A percentile compares a stretch with the other conserved stretches of the same genome.
Conservation (phyloP, 1,140 invertebrate genomes). For the Drosophila rhopaloa region DNA sequence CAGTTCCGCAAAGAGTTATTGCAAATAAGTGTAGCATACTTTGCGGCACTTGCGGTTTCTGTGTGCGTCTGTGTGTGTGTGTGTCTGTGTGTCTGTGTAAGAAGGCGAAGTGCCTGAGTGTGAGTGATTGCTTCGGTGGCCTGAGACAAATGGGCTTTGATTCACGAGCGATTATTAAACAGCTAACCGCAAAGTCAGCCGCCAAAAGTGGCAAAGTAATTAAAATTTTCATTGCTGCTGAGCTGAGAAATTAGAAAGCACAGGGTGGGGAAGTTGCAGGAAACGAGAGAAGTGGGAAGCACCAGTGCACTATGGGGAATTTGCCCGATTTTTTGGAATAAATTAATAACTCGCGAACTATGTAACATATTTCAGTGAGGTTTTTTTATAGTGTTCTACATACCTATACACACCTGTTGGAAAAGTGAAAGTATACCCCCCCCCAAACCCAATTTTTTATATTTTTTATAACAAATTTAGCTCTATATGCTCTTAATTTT, state of each 20-base stretch:
- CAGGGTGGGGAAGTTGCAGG: too few species aligned
- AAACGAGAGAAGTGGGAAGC: too few species aligned
- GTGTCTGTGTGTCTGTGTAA: slow-evolving; percentile 12
- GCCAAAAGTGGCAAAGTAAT: slow-evolving; percentile 70
- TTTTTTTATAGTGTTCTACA: too few species aligned
- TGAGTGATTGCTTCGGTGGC: slow-evolving; percentile 16
- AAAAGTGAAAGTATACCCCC: too few species aligned
- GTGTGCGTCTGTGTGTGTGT: slow-evolving; percentile 12
- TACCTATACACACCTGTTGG: too few species aligned
- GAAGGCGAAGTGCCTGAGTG: slow-evolving; percentile 3
- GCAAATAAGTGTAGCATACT: slow-evolving; percentile 64
- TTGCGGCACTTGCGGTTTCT: slow-evolving; percentile 47
- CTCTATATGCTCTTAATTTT: too few species aligned
- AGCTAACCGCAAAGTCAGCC: slow-evolving; percentile 60
- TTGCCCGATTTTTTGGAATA: too few species aligned
- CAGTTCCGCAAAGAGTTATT: slow-evolving; percentile 31
- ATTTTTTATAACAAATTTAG: too few species aligned
- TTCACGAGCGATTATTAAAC: slow-evolving; percentile 64
- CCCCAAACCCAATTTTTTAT: too few species aligned
- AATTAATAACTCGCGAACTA: too few species aligned
- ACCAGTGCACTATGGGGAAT: too few species aligned
- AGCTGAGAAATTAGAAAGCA: neutral
- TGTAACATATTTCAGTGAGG: too few species aligned
- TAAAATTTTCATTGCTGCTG: slow-evolving; percentile 58
- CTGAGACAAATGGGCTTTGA: slow-evolving; percentile 71